Conservation (phyloP, 2,888 invertebrate genomes). For the Thereva unica region DNA sequence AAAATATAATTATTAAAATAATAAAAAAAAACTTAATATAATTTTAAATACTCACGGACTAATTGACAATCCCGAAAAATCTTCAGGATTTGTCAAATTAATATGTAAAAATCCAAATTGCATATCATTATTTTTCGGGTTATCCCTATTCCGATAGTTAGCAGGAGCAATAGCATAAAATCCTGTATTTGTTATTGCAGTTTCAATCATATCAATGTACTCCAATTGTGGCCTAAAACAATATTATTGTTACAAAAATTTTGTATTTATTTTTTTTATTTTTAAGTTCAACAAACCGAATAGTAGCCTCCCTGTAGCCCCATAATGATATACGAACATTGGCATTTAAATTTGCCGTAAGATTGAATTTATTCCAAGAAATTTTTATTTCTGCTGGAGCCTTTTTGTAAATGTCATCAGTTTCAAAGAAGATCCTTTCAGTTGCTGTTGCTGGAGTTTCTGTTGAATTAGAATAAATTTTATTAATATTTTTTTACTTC, state of each 20-base stretch:
- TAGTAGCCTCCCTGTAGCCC: conserved; percentile 87
- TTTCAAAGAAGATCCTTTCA: conserved; percentile 82
- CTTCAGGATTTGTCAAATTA: conserved; percentile 78
- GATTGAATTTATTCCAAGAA: conserved; percentile 83
- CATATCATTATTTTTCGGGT: conserved; percentile 71
- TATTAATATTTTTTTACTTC: neutral
- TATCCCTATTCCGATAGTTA: conserved; percentile 71
- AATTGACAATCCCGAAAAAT: conserved; percentile 66
- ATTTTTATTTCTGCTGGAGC: conserved; percentile 76
- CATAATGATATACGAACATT: conserved; percentile 81
- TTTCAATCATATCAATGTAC: conserved; percentile 77
- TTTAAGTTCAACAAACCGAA: conserved; percentile 54
- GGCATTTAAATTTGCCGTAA: conserved; percentile 78
- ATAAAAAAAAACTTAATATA: too few species aligned
- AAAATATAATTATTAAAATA: too few species aligned
- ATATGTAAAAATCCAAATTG: conserved; percentile 87
- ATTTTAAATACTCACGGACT: conserved; percentile 69
- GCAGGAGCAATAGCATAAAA: conserved; percentile 73
- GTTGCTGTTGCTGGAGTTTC: conserved; percentile 88
- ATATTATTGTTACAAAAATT: conserved; percentile 10
- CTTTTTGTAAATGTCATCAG: conserved; percentile 72
- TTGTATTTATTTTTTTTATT: neutral
- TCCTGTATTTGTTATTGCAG: conserved; percentile 69
- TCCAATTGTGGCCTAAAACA: conserved; percentile 71
- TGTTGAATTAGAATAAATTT: conserved; percentile 49